phyloP scores from a whole-genome alignment of 2,888 invertebrate genomes.

The Sicus ferrugineus region DNA sequence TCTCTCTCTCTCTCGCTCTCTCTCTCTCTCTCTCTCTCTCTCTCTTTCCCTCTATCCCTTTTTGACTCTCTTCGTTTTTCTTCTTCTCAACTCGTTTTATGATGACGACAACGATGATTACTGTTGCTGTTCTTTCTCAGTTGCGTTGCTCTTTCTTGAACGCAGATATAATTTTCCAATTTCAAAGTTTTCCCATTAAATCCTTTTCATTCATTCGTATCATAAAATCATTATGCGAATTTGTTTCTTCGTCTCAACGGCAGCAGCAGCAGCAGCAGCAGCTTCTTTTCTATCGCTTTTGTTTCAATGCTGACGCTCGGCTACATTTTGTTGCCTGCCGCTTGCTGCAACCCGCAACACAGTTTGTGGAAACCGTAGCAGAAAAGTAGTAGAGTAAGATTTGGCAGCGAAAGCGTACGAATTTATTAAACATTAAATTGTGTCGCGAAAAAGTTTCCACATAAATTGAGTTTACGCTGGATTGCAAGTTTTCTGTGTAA shows the following conservation, averaged over 20 bases:
- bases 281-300: background rate
- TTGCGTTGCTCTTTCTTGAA: constrained; percentile 9
- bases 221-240: constrained; percentile 42
- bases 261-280: background rate
- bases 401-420: background rate
- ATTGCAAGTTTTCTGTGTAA: constrained; percentile 2
- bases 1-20: background rate
- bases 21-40: background rate
- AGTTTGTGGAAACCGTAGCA: background rate
- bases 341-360: background rate
- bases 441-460: constrained; percentile 44
- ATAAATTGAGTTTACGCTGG: constrained; percentile 38
- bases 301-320: background rate
- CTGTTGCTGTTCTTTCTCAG: background rate
- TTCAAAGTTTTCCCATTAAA: constrained; percentile 48
- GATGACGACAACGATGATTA: background rate
- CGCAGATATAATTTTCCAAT: constrained; percentile 48
- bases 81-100: background rate
- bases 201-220: constrained; percentile 46
- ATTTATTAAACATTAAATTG: constrained; percentile 45
- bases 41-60: background rate
- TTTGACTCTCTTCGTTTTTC: background rate
- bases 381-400: background rate
- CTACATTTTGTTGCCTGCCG: too few species aligned
- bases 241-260: background rate